Conservation (phyloP, 2,888 invertebrate genomes). For the Catonia carolina region DNA sequence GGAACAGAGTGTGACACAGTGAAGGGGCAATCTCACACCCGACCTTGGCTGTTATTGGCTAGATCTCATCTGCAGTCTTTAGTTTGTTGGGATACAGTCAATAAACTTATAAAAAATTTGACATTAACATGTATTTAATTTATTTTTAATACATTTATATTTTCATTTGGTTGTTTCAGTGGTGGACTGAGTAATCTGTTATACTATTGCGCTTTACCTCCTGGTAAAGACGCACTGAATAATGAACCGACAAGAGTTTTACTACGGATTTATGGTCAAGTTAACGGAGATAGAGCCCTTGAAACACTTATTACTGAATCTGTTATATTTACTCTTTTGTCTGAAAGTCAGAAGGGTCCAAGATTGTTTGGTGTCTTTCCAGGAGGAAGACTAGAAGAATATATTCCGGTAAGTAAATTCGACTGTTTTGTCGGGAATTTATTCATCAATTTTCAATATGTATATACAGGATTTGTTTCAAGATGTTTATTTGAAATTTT, state of each 20-base stretch:
- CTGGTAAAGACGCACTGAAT: conserved; percentile 44
- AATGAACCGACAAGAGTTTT: conserved; percentile 62
- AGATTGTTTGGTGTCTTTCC: conserved; percentile 94
- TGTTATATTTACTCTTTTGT: conserved; percentile 91
- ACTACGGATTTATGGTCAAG: conserved; percentile 89
- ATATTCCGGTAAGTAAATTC: conserved; percentile 68
- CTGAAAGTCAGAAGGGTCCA: conserved; percentile 89
- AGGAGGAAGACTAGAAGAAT: conserved; percentile 93
- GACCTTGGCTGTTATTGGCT: too few species aligned
- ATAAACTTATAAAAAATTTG: too few species aligned
- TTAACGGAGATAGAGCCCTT: conserved; percentile 79
- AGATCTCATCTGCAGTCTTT: too few species aligned
- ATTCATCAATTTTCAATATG: too few species aligned
- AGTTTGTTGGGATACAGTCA: too few species aligned
- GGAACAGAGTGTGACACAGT: too few species aligned
- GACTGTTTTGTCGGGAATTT: too few species aligned
- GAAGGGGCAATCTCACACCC: too few species aligned
- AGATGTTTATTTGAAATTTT: too few species aligned
- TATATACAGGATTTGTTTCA: too few species aligned
- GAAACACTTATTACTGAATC: conserved; percentile 91
- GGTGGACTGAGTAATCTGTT: conserved; percentile 95
- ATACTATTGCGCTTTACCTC: conserved; percentile 85
- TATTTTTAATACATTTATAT: too few species aligned
- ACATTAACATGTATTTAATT: too few species aligned
- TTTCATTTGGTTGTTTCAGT: conserved; percentile 62